Evolutionary conservation across 2,113 vertebrate genomes (phyloP).

Genomic region (Malurus melanocephalus): DNA sequence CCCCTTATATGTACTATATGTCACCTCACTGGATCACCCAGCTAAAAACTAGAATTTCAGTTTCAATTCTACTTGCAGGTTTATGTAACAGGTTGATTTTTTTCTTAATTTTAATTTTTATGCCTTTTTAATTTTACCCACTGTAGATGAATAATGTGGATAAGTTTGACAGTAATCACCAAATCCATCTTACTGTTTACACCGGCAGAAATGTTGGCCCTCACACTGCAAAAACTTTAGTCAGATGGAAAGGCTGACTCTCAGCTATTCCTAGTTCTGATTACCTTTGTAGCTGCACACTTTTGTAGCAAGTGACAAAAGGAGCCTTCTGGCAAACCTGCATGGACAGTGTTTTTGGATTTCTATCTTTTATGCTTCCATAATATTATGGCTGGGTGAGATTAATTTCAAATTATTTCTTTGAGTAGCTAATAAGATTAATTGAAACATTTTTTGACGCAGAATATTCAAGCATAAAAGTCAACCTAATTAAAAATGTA

Average conservation of each 20-base stretch:
- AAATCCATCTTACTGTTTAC: not conserved
- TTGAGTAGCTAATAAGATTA: not conserved
- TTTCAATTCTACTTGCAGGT: not conserved
- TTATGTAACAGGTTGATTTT: not conserved
- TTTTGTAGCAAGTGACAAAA: not conserved
- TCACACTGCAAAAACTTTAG: not conserved
- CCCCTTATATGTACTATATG: not conserved
- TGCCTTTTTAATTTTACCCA: not conserved
- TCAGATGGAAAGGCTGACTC: not conserved
- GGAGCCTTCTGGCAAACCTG: not conserved
- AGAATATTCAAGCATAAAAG: not conserved
- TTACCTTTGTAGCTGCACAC: not conserved
- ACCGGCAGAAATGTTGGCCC: not conserved
- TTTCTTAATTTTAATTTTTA: not conserved
- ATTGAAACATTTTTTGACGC: not conserved
- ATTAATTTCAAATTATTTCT: not conserved
- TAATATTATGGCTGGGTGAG: not conserved
- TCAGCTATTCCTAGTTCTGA: not conserved
- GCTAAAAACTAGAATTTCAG: not conserved
- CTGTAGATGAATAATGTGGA: not conserved
- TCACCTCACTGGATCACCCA: not conserved
- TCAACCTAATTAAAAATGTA: not conserved
- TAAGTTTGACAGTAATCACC: not conserved
- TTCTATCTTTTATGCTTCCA: not conserved
- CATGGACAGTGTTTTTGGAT: not conserved